A percentile compares a stretch with the other conserved stretches of the same genome.
Evolutionary conservation across 1,140 invertebrate genomes (phyloP).

Genomic region (Babylonia areolata): DNA sequence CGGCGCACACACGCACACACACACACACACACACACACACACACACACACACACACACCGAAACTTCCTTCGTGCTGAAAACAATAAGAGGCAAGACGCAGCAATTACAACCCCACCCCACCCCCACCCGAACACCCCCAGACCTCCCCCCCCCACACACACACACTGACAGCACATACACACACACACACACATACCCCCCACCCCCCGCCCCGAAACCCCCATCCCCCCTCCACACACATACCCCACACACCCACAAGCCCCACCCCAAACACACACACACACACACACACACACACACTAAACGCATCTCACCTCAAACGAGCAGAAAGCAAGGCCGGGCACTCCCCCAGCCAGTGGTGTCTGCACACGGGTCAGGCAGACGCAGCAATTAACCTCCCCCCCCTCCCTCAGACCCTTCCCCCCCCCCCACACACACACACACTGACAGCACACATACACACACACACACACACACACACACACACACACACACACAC

Average conservation of each 20-base stretch:
- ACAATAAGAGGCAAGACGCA: too few relatives aligned
- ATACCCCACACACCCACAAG: not conserved
- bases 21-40: conserved; percentile 2
- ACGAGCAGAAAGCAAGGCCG: not conserved
- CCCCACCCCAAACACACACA: not conserved
- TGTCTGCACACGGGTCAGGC: too few relatives aligned
- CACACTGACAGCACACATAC: too few relatives aligned
- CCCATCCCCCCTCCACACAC: not conserved
- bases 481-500: too few relatives aligned
- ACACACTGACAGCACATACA: not conserved
- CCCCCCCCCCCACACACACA: too few relatives aligned
- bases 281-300: conserved; percentile 11
- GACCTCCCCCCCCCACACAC: not conserved
- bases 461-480: too few relatives aligned
- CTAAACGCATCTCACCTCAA: not conserved
- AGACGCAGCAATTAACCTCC: too few relatives aligned
- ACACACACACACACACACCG: too few relatives aligned
- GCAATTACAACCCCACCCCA: too few relatives aligned
- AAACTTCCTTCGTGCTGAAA: too few relatives aligned
- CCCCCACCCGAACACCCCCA: not conserved
- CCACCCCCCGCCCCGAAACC: not conserved
- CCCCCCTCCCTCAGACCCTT: too few relatives aligned
- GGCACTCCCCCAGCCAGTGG: not conserved
- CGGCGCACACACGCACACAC: not conserved
- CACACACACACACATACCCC: not conserved